phyloP scores from a whole-genome alignment of 2,888 invertebrate genomes.

The Sacculina carcini region DNA sequence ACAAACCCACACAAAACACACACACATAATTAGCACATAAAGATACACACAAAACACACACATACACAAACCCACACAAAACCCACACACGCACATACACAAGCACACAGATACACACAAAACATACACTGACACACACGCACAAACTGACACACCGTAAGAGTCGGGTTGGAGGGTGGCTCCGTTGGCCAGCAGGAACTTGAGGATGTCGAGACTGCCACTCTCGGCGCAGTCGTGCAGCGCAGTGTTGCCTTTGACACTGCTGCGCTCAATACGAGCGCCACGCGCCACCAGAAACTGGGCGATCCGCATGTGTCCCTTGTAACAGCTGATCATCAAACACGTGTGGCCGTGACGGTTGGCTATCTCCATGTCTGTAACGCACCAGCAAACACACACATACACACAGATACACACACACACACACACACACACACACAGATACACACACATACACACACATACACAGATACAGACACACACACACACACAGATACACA shows the following conservation, averaged over 20 bases:
- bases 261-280: constrained; percentile 76
- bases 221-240: constrained; percentile 92
- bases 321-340: constrained; percentile 92
- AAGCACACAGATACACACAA: no score
- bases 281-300: constrained; percentile 58
- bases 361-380: constrained; percentile 71
- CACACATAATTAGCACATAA: no score
- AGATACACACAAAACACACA: no score
- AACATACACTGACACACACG: no score
- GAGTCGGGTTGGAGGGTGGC: constrained; percentile 84
- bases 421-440: no score
- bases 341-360: constrained; percentile 90
- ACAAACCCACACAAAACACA: no score
- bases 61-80: no score
- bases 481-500: no score
- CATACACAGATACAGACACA: no score
- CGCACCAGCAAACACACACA: constrained; percentile 3
- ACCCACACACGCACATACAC: no score
- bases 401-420: no score
- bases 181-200: constrained; percentile 57
- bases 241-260: constrained; percentile 82
- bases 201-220: constrained; percentile 71
- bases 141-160: constrained; percentile 33
- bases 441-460: no score
- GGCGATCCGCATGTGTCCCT: constrained; percentile 72